Conservation (phyloP, 1,140 invertebrate genomes). For the Pentalonia nigronervosa region DNA sequence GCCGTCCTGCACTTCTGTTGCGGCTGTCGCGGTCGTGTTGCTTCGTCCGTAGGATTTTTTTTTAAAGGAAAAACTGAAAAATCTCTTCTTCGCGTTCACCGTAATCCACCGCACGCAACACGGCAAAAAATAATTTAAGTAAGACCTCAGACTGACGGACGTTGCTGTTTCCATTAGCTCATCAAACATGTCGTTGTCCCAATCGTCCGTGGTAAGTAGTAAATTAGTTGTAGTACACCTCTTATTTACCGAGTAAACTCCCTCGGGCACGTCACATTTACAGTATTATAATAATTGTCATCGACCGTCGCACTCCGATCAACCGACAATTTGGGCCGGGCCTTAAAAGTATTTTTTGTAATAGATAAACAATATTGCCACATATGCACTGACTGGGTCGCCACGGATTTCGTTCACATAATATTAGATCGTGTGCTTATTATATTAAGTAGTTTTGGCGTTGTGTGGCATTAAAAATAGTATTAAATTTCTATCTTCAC, state of each 20-base stretch:
- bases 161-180: not conserved
- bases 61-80: not conserved
- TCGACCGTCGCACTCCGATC: not conserved
- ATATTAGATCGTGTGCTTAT: not conserved
- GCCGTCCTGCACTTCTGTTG: not conserved
- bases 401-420: not conserved
- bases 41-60: not conserved
- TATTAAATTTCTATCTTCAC: not conserved
- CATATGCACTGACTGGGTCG: not conserved
- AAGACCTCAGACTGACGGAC: not conserved
- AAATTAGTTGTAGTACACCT: too few relatives aligned
- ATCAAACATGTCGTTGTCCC: slow-evolving; percentile 37
- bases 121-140: not conserved
- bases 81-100: not conserved
- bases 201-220: slow-evolving; percentile 41
- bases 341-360: not conserved
- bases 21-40: not conserved
- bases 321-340: not conserved
- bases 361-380: not conserved
- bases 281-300: not conserved
- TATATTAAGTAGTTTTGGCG: not conserved
- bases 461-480: not conserved
- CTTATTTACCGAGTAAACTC: too few relatives aligned
- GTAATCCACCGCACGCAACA: not conserved
- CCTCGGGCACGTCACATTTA: too few relatives aligned